Conservation (phyloP, 2,797 vertebrate genomes). For the Danio tinwini region DNA sequence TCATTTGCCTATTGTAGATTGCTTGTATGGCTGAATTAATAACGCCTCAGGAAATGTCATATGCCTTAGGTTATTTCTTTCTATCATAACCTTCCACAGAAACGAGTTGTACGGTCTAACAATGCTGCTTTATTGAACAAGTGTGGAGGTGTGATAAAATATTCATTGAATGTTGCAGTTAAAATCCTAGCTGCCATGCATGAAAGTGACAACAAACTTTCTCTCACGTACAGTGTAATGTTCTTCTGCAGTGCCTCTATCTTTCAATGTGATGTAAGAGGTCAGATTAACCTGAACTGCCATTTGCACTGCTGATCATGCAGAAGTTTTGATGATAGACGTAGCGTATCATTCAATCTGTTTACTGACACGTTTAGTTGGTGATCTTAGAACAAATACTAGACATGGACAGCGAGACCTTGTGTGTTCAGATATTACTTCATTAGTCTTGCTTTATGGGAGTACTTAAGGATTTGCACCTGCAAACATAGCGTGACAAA, state of each 20-base stretch:
- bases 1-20: neutral
- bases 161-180: neutral
- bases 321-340: neutral
- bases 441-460: neutral
- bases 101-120: neutral
- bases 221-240: neutral
- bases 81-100: neutral
- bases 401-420: neutral
- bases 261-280: neutral
- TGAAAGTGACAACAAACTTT: neutral
- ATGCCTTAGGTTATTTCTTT: neutral
- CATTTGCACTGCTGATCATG: neutral
- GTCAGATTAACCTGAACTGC: neutral
- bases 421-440: neutral
- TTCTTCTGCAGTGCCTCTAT: neutral
- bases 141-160: slow-evolving; percentile 8
- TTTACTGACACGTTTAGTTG: neutral
- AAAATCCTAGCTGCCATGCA: neutral
- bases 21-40: slow-evolving; percentile 15
- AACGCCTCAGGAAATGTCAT: neutral
- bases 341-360: neutral
- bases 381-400: neutral
- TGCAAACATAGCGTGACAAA: neutral
- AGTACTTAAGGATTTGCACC: neutral
- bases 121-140: neutral